Evolutionary conservation across 2,797 vertebrate species (phyloP).

Genomic region (Semotilus atromaculatus): DNA sequence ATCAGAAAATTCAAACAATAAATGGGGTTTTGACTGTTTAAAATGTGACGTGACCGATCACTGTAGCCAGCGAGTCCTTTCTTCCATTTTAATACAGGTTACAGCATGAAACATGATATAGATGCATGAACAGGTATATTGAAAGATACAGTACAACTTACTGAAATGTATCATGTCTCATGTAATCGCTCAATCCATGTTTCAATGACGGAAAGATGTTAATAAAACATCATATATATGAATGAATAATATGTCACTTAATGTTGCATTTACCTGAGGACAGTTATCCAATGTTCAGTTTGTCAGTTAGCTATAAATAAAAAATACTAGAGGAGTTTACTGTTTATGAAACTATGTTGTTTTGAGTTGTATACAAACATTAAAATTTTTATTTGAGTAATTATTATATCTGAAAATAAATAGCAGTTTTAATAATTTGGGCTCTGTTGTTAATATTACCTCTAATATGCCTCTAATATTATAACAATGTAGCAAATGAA

Average conservation of each 20-base stretch:
- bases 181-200: background rate
- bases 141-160: background rate
- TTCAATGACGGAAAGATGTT: background rate
- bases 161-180: background rate
- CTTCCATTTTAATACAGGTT: background rate
- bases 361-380: too few relatives aligned
- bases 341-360: too few relatives aligned
- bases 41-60: background rate
- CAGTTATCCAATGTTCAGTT: too few relatives aligned
- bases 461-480: too few relatives aligned
- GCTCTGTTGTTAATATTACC: too few relatives aligned
- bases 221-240: background rate
- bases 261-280: too few relatives aligned
- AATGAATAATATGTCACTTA: background rate
- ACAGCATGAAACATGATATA: background rate
- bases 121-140: background rate
- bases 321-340: too few relatives aligned
- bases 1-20: background rate
- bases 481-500: too few relatives aligned
- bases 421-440: too few relatives aligned
- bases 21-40: background rate
- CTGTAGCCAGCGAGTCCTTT: background rate
- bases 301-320: too few relatives aligned
- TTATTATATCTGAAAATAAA: too few relatives aligned
- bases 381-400: too few relatives aligned